These are phyloP conservation scores for Acrobasis repandana DNA, from an alignment of 2,888 invertebrate genomes.

Conservation along the genomic window DNA sequence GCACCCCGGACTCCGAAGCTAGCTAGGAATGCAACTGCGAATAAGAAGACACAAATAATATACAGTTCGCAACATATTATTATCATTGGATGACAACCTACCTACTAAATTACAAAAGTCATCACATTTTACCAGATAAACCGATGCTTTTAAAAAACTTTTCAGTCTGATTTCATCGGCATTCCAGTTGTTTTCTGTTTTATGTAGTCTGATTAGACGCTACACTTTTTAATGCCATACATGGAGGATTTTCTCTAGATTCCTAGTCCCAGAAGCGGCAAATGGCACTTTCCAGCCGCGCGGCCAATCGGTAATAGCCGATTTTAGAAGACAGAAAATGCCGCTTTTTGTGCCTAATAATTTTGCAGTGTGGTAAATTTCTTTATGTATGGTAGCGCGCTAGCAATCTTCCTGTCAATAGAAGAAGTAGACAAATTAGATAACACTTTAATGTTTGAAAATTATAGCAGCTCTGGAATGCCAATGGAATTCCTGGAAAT, in stretches of 20 bases:
- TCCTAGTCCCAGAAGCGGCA: slow-evolving; percentile 27
- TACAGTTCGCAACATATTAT: too few relatives aligned
- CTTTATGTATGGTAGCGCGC: background rate
- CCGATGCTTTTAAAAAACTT: too few relatives aligned
- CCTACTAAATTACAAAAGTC: too few relatives aligned
- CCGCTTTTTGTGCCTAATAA: slow-evolving; percentile 1
- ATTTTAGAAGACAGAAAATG: slow-evolving; percentile 8
- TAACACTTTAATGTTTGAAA: too few relatives aligned
- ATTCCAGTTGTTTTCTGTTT: too few relatives aligned
- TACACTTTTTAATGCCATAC: background rate
- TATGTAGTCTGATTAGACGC: background rate
- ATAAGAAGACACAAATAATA: too few relatives aligned
- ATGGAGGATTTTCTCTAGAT: slow-evolving; percentile 12
- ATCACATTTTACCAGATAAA: too few relatives aligned
- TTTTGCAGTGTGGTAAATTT: background rate
- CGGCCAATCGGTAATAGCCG: slow-evolving; percentile 9
- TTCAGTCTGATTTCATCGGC: too few relatives aligned
- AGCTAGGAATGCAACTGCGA: too few relatives aligned
- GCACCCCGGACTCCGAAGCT: too few relatives aligned
- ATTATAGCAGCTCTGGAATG: background rate
- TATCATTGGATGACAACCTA: too few relatives aligned
- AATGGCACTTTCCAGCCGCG: slow-evolving; percentile 17
- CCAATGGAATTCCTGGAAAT: too few relatives aligned
- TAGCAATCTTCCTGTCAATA: background rate
- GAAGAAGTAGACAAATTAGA: background rate